Evolutionary conservation across 1,140 invertebrate genomes (phyloP), one percentile per base, ranked within the genome.

Genomic region (Uloborus diversus): DNA sequence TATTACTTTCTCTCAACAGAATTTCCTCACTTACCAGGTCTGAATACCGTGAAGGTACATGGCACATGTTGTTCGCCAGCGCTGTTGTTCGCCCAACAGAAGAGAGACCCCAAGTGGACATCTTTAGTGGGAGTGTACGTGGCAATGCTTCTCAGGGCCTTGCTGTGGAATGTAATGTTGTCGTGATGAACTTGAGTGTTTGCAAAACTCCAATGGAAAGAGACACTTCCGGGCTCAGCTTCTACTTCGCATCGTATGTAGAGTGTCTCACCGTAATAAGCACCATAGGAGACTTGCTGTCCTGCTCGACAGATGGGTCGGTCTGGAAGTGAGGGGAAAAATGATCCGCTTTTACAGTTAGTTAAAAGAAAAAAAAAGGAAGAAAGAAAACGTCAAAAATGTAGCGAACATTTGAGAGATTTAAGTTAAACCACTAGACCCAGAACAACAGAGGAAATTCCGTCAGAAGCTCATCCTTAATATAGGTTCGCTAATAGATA

Each of bases 121-220:
- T 90, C 90, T 53, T 85, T 85, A 70, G 86, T 88, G 25, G 90
- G 90, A 61, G 88, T 90, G 86, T 90, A 93, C 85, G 89, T 91
- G 81, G 91, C 88, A 81, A 90, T 90, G 83, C 92, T 93, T 88
- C 88, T 84, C 88, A 90, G 84, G 88, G 87, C 82, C 89, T 88
- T 81, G 59, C 42, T 81, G 4, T 17, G 17, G 7, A 69, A 66
- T 11, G 33, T 66, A 14, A 81, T 35, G 53, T 94, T 89, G 84
- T 94, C 93, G 65, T 92, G 90, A 75, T 91, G 91, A 82, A 94
- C 92, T 14, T 92, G 92, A 51, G 93, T 94, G 85, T 93, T 94
- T 87, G 96, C 96, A 85, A 96, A 94, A 32, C 93, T 91, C 95
- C 95, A 96, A 81, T 92, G 91, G 86, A 96, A 96, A 70, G 89